Evolutionary conservation across 2,797 vertebrate species (phyloP), one percentile per base, ranked within the genome.

Genomic region (Chelon labrosus): DNA sequence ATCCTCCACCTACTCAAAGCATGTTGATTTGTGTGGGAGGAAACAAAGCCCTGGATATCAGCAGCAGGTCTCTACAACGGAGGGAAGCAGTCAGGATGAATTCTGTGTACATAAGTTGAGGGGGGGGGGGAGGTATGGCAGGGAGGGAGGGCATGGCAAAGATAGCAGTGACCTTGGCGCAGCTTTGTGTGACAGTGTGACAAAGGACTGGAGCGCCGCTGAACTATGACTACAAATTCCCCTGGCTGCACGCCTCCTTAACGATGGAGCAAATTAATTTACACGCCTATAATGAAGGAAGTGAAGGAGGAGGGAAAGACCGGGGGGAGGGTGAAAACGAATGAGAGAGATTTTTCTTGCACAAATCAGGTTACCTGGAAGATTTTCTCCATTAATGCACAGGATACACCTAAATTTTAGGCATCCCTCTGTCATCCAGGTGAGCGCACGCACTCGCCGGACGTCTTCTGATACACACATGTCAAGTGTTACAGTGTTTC

Each of bases 181-280:
- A 38, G 64, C 79, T 76, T 74, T 70, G 57, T 68, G 75, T 58
- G 77, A 77, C 63, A 85, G 65, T 16, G 49, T 83, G 82, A 83
- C 85, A 86, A 75, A 87, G 73, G 55, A 73, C 46, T 44, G 31
- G 49, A 44, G 42, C 60, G 59, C 80, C 60, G 77, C 53, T 77
- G 77, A 87, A 83, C 79, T 82, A 70, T 78, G 83, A 77, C 82
- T 69, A 65, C 77, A 85, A 60, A 65, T 76, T 86, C 53, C 86
- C 59, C 55, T n/a, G 58, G 74, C 78, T 75, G 71, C 77, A 75
- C 37, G 39, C 81, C 85, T 85, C 78, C 71, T 86, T 90, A 87
- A 89, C 41, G 65, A 89, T 79, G 65, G 88, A 80, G 67, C 77
- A 91, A 92, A 93, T 91, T 58, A 85, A 93, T 92, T 90, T 83